Base-by-base conservation (phyloP, 53 echinoderm and acorn worm species). In the Echinometra lucunter region DNA sequence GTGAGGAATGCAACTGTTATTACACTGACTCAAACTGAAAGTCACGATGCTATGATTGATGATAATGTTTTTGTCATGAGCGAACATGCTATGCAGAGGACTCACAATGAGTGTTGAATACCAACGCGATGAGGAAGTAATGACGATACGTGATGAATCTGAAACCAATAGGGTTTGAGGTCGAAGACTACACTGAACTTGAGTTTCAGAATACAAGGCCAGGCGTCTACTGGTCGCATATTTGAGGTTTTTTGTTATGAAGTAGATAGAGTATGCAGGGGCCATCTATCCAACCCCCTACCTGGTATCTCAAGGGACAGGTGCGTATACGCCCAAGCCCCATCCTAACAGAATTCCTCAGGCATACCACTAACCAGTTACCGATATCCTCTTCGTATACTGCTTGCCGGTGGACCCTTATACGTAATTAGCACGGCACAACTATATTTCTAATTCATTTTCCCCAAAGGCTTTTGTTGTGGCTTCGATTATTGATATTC, bases 221-320 rank as follows among this genome's bases (percentile, higher is more conserved):
- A 78, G 92, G 92, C 92, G 92, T 92, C 92, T 92, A 15, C 53
- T 18, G 56, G 92, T 92, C 92, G 74, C 92, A 78, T 92, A 92
- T 91, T 91, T 91, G 66, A 30, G 47, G 42, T 58, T 67, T 90
- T 91, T 91, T 67, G 58, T 67, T 91, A 37, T 69, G 91, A 40
- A 91, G 91, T 91, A 66, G 32, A 63, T 37, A 35, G 42, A 91
- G 91, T 91, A 66, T 91, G 91, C 91, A 58, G 66, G 66, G 91
- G 91, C 91, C 91, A 91, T 91, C 91, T 69, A 44, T 69, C 2
- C 69, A 91, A 91, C 91, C 92, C 92, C 78, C 92, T 78, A 92
- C 92, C 80, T 78, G 30, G 74, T 55, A 45, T 60, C 78, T 60
- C 55, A 57, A 11, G 92, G 92, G 78, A 78, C 78, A 60, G 91